Base-by-base conservation (phyloP, 1,140 invertebrate genomes). In the Homarus americanus region DNA sequence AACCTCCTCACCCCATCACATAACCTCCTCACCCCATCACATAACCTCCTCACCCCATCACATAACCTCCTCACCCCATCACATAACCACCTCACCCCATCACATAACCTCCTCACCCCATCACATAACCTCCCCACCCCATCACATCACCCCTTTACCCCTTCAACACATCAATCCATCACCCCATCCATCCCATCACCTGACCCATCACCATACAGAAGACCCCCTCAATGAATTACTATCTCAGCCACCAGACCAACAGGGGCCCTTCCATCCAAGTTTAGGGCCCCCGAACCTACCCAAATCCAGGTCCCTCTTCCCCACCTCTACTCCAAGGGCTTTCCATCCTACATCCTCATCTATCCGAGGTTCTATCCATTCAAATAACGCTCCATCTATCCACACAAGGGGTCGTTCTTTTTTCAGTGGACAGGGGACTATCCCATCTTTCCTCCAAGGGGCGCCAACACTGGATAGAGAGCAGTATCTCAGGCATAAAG, bases 401-500 rank as follows among this genome's bases (percentile, higher is more conserved):
- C 1, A 9, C 9, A 17, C 44, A 10, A 17, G 17, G 17, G 44
- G 44, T 1, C n/a, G n/a, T n/a, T n/a, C n/a, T n/a, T n/a, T n/a
- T n/a, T n/a, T n/a, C n/a, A n/a, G n/a, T n/a, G n/a, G n/a, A 10
- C 44, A 49, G 44, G 17, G 9, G 44, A 10, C 44, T 49, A 17
- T 82, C 20, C 34, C 49, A 0, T 53, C 80, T 1, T 82, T 82
- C 34, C 53, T 82, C 0, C 80, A 49, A 0, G 80, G 80, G 53
- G 80, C 44, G 24, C 80, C 53, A 20, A 82, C 80, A 20, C 20
- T 82, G 3, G 80, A 82, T 53, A 12, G 80, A 32, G 80, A 63
- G 2, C 80, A 82, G 53, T 53, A 58, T 34, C 80, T 82, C 24
- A 44, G 36, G 2, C 80, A 82, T 66, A 82, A 82, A 40, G 80